These are phyloP conservation scores for Myotis planiceps DNA, from an alignment of 2,797 vertebrate species.

Conservation along the genomic window DNA sequence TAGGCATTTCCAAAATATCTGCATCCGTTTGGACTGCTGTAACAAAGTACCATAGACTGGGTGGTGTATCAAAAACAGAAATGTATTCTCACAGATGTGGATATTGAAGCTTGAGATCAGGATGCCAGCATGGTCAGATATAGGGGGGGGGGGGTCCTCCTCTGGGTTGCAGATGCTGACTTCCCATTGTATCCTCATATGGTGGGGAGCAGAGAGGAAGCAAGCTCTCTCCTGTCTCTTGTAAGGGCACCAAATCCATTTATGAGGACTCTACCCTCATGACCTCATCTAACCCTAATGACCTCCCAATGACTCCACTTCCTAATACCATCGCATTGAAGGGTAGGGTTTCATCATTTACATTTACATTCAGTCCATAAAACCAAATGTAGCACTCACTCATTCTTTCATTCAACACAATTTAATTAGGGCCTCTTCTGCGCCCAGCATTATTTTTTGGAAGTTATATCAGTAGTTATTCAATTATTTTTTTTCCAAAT, in stretches of 20 bases:
- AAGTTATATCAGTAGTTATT: not conserved
- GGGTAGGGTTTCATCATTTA: not conserved
- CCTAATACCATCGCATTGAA: not conserved
- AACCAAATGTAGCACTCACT: not conserved
- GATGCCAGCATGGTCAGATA: not conserved
- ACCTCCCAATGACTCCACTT: not conserved
- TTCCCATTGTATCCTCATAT: not conserved
- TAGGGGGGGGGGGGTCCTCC: not conserved
- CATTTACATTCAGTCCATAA: not conserved
- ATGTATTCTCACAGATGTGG: not conserved
- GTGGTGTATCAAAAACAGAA: not conserved
- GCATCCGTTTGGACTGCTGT: not conserved
- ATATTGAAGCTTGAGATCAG: not conserved
- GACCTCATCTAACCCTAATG: not conserved
- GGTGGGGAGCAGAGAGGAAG: not conserved
- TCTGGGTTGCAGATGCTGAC: not conserved
- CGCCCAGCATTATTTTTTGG: not conserved
- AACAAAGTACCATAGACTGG: not conserved
- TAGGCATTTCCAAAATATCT: not conserved
- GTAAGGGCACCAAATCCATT: not conserved
- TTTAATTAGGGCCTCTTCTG: not conserved
- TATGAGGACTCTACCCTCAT: not conserved
- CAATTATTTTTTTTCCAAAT: constrained; percentile 7
- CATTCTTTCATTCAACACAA: not conserved
- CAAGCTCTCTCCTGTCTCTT: not conserved